These are phyloP conservation scores for Myxocyprinus asiaticus DNA, from an alignment of 2,113 vertebrate species.

Conservation along the genomic window DNA sequence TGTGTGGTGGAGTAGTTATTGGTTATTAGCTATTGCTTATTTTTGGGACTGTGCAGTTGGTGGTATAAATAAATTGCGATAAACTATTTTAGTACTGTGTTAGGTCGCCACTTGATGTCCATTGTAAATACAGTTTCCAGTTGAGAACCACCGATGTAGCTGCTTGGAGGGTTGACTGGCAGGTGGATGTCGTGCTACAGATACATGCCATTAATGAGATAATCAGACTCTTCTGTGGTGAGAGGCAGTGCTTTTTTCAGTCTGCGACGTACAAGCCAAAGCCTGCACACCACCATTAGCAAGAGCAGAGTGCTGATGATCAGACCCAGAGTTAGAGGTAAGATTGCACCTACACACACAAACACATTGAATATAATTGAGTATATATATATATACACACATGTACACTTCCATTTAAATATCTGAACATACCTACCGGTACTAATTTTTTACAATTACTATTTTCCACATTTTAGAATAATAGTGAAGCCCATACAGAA, in stretches of 20 bases:
- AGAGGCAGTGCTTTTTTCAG: constrained; percentile 93
- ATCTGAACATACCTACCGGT: no score
- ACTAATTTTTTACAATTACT: no score
- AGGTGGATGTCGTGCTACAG: constrained; percentile 70
- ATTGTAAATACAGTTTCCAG: background rate
- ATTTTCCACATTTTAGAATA: no score
- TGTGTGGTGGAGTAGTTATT: no score
- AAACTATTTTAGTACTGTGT: background rate
- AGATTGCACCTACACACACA: constrained; percentile 82
- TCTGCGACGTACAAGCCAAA: constrained; percentile 87
- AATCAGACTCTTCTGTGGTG: constrained; percentile 96
- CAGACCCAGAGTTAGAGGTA: constrained; percentile 90
- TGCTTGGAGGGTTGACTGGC: background rate
- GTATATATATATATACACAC: constrained; percentile 11
- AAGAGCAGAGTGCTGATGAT: constrained; percentile 91
- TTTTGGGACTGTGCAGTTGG: no score
- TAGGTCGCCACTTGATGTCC: background rate
- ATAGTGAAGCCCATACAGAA: no score
- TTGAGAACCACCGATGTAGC: background rate
- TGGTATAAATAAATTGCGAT: background rate
- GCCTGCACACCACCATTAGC: constrained; percentile 90
- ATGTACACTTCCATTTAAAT: no score
- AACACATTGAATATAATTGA: background rate
- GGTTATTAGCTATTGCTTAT: no score
- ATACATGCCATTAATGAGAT: constrained; percentile 99